These are phyloP conservation scores for Idaea dimidiata DNA, from an alignment of 2,888 invertebrate species.

Conservation along the genomic window DNA sequence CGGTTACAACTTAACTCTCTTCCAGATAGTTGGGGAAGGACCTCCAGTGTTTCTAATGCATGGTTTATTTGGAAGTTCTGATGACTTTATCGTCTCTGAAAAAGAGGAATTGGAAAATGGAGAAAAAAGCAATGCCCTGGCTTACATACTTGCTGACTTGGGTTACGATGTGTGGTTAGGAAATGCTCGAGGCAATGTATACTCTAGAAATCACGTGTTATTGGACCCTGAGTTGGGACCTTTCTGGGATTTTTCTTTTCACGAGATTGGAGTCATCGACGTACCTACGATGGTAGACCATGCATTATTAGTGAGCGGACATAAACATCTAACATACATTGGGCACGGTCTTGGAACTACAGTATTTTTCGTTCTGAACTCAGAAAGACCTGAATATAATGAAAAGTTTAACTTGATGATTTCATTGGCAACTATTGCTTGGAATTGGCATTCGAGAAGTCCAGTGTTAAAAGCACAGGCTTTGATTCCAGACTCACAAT, in stretches of 20 bases:
- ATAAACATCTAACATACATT: constrained; percentile 81
- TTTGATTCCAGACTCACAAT: background rate
- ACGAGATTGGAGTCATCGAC: constrained; percentile 87
- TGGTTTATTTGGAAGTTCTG: constrained; percentile 85
- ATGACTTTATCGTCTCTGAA: constrained; percentile 84
- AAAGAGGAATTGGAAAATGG: constrained; percentile 33
- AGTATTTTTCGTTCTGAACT: constrained; percentile 81
- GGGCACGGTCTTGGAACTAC: constrained; percentile 88
- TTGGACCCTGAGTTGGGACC: constrained; percentile 40
- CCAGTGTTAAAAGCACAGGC: constrained; percentile 13
- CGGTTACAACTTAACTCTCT: constrained; percentile 28
- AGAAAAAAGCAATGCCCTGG: constrained; percentile 63
- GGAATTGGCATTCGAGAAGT: constrained; percentile 59
- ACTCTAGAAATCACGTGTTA: constrained; percentile 68
- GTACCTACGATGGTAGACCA: constrained; percentile 87
- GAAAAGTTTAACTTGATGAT: constrained; percentile 79
- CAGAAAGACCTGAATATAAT: constrained; percentile 80
- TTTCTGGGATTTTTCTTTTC: constrained; percentile 85
- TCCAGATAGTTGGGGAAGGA: constrained; percentile 23
- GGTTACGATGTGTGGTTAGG: constrained; percentile 88
- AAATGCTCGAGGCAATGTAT: constrained; percentile 86
- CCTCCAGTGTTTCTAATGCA: constrained; percentile 84
- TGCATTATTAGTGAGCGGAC: constrained; percentile 73
- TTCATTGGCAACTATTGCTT: constrained; percentile 82
- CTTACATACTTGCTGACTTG: constrained; percentile 78